Evolutionary conservation across 2,113 vertebrate genomes (phyloP), one percentile per base, ranked within the genome.

Genomic region (Chaenocephalus aceratus): DNA sequence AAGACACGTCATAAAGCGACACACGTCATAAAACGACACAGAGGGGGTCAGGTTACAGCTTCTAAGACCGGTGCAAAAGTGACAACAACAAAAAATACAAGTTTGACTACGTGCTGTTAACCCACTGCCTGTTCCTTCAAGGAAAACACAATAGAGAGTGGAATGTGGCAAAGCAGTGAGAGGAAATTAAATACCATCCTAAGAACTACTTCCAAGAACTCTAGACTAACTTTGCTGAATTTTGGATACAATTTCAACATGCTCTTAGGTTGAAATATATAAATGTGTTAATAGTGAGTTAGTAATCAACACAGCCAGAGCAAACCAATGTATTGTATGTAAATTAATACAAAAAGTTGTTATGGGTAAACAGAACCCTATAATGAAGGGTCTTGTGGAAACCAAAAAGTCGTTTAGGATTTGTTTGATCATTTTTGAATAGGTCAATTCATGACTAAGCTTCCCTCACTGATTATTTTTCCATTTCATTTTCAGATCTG

Each of bases 41-140:
- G 44, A 21, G 52, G 54, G 61, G 36, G 72, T 70, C 30, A 51
- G 58, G 61, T 86, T 77, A 69, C 78, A 72, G 49, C 54, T 36
- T 21, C 56, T 41, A 34, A 59, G 30, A 13, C 14, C 36, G 45
- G 46, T 10, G 0, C 7, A n/a, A 52, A 45, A 18, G 7, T 4
- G 30, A 4, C 18, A 13, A 5, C 7, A 26, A 48, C 45, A 62
- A 30, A 10, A 14, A 58, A 26, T 6, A 30, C 52, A 5, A 9
- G 12, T 49, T 45, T 26, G 13, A 51, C 14, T 0, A 2, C 51
- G 23, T 11, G 57, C 23, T 34, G 12, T 41, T 16, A 70, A 72
- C 34, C 34, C 16, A 51, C 49, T 41, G 8, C 1, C 48, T 21
- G 23, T 36, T 57, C 15, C 46, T 46, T 64, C 10, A 11, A 59